A percentile compares a stretch with the other conserved stretches of the same genome.
Evolutionary conservation across 1,140 invertebrate species (phyloP).

Genomic region (Onthophagus taurus): DNA sequence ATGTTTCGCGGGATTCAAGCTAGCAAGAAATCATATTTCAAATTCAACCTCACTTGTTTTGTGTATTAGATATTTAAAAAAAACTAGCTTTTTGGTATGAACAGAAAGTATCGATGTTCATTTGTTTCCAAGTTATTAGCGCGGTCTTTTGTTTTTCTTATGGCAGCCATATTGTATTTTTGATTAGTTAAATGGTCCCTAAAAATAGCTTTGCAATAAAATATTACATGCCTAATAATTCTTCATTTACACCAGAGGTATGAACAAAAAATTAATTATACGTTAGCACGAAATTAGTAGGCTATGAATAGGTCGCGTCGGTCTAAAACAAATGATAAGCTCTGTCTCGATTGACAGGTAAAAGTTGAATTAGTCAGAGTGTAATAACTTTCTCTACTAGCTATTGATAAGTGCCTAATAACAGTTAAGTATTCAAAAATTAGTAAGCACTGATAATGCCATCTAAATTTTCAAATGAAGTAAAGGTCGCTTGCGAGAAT

Average conservation of each 20-base stretch:
- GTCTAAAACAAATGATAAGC: background rate
- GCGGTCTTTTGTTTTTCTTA: slow-evolving; percentile 3
- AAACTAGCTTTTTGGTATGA: background rate
- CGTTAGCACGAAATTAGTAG: background rate
- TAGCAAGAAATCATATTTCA: background rate
- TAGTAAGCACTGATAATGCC: background rate
- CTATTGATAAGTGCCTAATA: background rate
- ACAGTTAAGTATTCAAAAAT: background rate
- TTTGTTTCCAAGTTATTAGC: slow-evolving; percentile 4
- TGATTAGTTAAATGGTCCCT: slow-evolving; percentile 3
- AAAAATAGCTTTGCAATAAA: slow-evolving; percentile 2
- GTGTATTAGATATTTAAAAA: background rate
- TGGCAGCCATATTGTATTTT: too few species aligned
- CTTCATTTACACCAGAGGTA: background rate
- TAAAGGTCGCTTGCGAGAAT: background rate
- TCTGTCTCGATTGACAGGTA: too few species aligned
- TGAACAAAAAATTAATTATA: background rate
- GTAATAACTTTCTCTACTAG: background rate
- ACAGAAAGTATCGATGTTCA: background rate
- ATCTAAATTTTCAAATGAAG: background rate
- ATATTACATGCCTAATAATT: background rate
- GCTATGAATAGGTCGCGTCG: background rate
- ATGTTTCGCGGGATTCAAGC: too few species aligned
- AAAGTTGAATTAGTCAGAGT: background rate
- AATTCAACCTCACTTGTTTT: background rate